phyloP scores from a whole-genome alignment of 2,113 vertebrate genomes.

The Dendropsophus ebraccatus region DNA sequence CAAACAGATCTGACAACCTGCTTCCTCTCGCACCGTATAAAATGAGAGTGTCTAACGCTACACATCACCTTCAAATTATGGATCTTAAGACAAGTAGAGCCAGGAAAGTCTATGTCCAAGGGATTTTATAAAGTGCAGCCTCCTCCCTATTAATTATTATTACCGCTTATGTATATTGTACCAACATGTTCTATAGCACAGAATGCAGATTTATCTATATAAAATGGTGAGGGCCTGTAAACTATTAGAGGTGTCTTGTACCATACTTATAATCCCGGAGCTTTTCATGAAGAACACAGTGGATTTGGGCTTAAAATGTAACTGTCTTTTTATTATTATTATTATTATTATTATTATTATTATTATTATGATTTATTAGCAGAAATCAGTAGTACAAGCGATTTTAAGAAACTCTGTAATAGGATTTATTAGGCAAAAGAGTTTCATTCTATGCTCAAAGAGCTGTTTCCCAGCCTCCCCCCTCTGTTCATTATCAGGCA shows the following conservation, averaged over 20 bases:
- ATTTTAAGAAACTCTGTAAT: too few relatives aligned
- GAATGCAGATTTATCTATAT: not conserved
- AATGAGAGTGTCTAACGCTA: not conserved
- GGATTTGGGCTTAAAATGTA: too few relatives aligned
- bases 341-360: too few relatives aligned
- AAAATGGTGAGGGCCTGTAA: not conserved
- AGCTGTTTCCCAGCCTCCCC: too few relatives aligned
- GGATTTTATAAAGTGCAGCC: not conserved
- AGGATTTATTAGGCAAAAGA: too few relatives aligned
- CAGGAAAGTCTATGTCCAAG: not conserved
- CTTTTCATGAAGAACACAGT: not conserved
- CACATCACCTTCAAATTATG: not conserved
- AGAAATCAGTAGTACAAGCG: too few relatives aligned
- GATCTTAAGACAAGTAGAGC: not conserved
- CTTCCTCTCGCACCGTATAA: slow-evolving; percentile 38
- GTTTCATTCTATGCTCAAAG: too few relatives aligned
- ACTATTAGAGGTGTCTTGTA: not conserved
- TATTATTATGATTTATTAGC: too few relatives aligned
- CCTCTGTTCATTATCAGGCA: too few relatives aligned
- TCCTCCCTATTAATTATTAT: not conserved
- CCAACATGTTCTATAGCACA: not conserved
- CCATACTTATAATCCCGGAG: not conserved
- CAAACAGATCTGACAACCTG: slow-evolving; percentile 16
- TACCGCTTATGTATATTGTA: not conserved
- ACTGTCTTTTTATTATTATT: too few relatives aligned